Conservation (phyloP, 2,888 invertebrate genomes). For the Drosophila nr. perissopoda region DNA sequence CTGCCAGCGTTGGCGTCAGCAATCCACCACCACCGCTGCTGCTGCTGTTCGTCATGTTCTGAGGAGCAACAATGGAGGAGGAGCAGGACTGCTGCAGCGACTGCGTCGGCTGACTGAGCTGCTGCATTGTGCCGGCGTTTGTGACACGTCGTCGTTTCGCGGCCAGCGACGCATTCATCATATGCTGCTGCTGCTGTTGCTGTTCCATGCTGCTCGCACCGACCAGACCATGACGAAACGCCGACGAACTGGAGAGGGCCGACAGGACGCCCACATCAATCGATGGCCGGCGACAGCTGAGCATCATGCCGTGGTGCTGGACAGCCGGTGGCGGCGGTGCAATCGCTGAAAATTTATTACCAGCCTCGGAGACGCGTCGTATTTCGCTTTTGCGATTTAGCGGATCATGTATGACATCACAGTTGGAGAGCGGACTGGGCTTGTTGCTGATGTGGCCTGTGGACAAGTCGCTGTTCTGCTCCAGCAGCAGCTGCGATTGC, state of each 20-base stretch:
- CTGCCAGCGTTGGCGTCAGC: constrained; percentile 41
- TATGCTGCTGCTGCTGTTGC: constrained; percentile 66
- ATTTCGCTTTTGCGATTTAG: constrained; percentile 85
- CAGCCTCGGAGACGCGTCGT: constrained; percentile 85
- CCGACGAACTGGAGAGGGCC: constrained; percentile 63
- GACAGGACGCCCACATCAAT: constrained; percentile 85
- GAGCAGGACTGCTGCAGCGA: constrained; percentile 31
- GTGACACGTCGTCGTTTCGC: constrained; percentile 86
- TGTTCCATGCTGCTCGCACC: constrained; percentile 74
- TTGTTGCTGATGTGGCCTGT: constrained; percentile 61
- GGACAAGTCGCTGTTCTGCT: constrained; percentile 45
- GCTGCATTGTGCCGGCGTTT: constrained; percentile 62
- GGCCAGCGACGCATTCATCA: constrained; percentile 80
- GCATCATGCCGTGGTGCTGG: constrained; percentile 77
- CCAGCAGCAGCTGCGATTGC: constrained; percentile 64
- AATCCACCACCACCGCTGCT: constrained; percentile 29
- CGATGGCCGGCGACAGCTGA: constrained; percentile 85
- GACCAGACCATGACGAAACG: constrained; percentile 75
- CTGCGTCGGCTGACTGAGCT: constrained; percentile 53
- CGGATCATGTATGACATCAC: constrained; percentile 84
- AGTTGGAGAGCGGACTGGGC: constrained; percentile 82
- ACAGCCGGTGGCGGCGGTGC: constrained; percentile 63
- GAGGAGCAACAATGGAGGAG: constrained; percentile 8
- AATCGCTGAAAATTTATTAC: constrained; percentile 70
- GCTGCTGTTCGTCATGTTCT: constrained; percentile 20